Base-by-base conservation (phyloP, 1,140 invertebrate genomes). In the Ruditapes philippinarum region DNA sequence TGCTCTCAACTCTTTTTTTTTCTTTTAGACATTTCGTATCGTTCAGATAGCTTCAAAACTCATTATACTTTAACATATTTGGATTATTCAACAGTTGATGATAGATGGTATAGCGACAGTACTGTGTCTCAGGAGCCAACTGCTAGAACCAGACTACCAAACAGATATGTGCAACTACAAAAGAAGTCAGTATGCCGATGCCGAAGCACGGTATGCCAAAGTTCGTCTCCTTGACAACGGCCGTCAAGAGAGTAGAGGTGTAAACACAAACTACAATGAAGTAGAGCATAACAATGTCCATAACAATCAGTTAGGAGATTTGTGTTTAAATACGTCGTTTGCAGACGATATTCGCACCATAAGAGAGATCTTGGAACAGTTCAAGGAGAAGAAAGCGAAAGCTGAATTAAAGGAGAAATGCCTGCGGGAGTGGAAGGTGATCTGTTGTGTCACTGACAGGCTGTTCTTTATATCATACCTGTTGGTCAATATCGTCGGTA, bases 391-490 rank as follows among this genome's bases (percentile, higher is more conserved):
- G 78, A 68, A 86, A 51, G 62, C 45, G 12, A 84, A 91, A 33
- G 89, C 83, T 36, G 94, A 94, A 45, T 78, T 92, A 22, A 90
- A 91, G 51, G 93, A 94, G 42, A 89, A 91, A 88, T 90, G 91
- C 14, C 68, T 93, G 14, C 80, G 90, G 57, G 95, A 96, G 86
- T 96, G 96, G 96, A 91, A 94, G 70, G 90, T 95, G 22, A 94
- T 96, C 9, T 95, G 95, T 11, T 94, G 95, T 62, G 94, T 95
- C 22, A 90, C 95, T 5, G 96, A 96, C 83, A 88, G 96, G 45
- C 76, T 96, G 5, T 95, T 96, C 82, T 96, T 96, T 92, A 94
- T 94, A 65, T 82, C 94, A 0, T 96, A 96, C 87, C 81, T 96
- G 25, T 78, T 94, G 19, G 91, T 94, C n/a, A 95, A 95, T 70